A percentile compares a stretch with the other conserved stretches of the same genome.
phyloP scores from a whole-genome alignment of 2,113 vertebrate genomes.

The Passer domesticus region DNA sequence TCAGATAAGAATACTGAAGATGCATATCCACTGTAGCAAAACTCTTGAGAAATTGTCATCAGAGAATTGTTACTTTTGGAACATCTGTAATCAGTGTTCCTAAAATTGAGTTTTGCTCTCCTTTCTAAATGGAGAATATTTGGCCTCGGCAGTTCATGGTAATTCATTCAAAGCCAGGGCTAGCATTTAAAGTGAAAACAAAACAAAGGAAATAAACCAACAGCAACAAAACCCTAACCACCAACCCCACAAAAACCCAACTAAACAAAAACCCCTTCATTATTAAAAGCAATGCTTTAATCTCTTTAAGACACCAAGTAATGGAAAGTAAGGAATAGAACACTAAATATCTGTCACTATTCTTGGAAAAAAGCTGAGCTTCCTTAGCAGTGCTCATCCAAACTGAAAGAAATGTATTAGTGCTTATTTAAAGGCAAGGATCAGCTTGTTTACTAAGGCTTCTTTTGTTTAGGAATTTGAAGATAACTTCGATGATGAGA shows the following conservation, averaged over 20 bases:
- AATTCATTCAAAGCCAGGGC: background rate
- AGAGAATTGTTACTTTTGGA: background rate
- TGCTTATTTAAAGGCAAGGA: background rate
- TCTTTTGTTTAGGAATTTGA: slow-evolving; percentile 88
- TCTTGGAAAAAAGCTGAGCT: background rate
- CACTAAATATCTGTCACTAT: background rate
- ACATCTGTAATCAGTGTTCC: background rate
- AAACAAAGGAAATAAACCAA: background rate
- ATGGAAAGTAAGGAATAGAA: background rate
- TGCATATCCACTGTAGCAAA: background rate
- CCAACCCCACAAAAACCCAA: background rate
- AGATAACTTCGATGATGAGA: slow-evolving; percentile 97
- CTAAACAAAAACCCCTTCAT: background rate
- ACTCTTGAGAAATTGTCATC: background rate
- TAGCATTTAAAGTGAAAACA: background rate
- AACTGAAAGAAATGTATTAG: background rate
- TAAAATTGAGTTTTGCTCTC: background rate
- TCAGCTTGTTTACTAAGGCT: background rate
- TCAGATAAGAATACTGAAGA: background rate
- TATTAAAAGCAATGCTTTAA: background rate
- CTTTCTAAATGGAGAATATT: background rate
- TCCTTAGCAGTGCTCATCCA: background rate
- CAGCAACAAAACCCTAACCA: background rate
- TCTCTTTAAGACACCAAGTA: background rate
- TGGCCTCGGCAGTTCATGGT: background rate